phyloP scores from a whole-genome alignment of 2,888 invertebrate genomes.

The Folsomia manolachei region DNA sequence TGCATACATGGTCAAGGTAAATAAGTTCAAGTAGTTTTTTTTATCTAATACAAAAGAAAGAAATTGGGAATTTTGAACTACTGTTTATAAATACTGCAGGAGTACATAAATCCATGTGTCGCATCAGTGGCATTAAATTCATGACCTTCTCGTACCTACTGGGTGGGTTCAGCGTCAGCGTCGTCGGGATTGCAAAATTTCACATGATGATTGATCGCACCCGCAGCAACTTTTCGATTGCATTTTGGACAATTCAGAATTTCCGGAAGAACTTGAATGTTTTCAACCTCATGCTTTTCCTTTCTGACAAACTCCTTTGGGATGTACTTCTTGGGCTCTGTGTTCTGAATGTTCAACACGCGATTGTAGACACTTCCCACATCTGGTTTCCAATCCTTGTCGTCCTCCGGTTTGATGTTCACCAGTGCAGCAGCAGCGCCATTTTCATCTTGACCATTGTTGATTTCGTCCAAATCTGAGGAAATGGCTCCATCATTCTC shows the following conservation, averaged over 20 bases:
- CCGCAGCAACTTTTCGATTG: conserved; percentile 15
- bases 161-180: conserved; percentile 78
- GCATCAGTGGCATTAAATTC: conserved; percentile 73
- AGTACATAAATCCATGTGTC: too few relatives aligned
- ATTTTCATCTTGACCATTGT: background rate
- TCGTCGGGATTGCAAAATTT: background rate
- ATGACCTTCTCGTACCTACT: conserved; percentile 74
- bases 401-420: conserved; percentile 22
- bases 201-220: conserved; percentile 3
- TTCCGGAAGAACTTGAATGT: background rate
- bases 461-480: conserved; percentile 3
- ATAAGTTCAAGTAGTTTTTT: too few relatives aligned
- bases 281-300: conserved; percentile 7
- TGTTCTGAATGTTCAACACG: conserved; percentile 7
- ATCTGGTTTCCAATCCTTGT: conserved; percentile 30
- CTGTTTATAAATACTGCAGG: too few relatives aligned
- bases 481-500: background rate
- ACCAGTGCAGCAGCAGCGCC: background rate
- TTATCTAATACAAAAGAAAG: too few relatives aligned
- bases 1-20: too few relatives aligned
- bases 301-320: conserved; percentile 7
- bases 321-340: conserved; percentile 24
- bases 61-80: too few relatives aligned
- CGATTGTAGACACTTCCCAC: conserved; percentile 29
- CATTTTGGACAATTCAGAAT: conserved; percentile 19